Evolutionary conservation across 2,888 invertebrate genomes (phyloP).

Genomic region (Stenichneumon culpator): DNA sequence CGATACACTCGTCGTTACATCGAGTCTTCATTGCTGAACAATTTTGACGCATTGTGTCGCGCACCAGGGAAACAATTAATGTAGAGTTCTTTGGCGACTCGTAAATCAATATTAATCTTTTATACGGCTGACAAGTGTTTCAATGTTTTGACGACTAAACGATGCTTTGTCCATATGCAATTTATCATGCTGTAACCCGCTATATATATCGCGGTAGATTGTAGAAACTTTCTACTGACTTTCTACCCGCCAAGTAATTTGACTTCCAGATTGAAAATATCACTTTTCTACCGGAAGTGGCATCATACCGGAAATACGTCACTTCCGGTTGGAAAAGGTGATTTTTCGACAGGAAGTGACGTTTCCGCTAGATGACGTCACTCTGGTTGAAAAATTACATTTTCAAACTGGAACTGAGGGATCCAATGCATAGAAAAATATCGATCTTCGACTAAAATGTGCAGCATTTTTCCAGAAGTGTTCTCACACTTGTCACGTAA

Average conservation of each 20-base stretch:
- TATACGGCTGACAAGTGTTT: background rate
- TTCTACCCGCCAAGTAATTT: background rate
- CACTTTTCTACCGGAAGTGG: too few species aligned
- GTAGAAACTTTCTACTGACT: background rate
- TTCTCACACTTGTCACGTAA: too few species aligned
- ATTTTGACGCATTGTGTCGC: background rate
- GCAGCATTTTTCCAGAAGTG: too few species aligned
- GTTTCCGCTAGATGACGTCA: too few species aligned
- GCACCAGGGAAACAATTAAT: background rate
- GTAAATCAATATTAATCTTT: slow-evolving; percentile 6
- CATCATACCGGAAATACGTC: too few species aligned
- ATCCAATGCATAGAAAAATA: too few species aligned
- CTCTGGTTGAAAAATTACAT: too few species aligned
- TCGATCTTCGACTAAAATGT: too few species aligned
- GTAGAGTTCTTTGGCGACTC: background rate
- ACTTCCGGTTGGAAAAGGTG: too few species aligned
- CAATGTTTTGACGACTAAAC: slow-evolving; percentile 29
- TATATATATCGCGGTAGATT: background rate
- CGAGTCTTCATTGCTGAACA: background rate
- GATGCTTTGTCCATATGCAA: slow-evolving; percentile 9
- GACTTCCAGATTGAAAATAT: background rate
- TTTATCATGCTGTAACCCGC: background rate
- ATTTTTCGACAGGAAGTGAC: too few species aligned
- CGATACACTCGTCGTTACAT: background rate
- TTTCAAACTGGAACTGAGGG: too few species aligned